phyloP scores from a whole-genome alignment of 2,797 vertebrate species.

The Poliocrania exsul region DNA sequence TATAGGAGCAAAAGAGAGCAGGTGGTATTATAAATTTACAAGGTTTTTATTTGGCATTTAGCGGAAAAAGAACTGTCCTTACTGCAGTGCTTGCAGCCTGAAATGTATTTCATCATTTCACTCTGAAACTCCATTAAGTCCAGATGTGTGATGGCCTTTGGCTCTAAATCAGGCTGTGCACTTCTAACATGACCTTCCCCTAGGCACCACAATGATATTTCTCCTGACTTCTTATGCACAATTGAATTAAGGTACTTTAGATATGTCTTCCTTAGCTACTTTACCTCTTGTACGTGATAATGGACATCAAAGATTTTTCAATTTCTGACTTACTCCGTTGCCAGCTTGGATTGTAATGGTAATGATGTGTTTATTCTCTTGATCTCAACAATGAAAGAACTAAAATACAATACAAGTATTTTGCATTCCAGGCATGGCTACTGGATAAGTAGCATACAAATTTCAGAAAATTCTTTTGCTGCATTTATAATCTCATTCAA shows the following conservation, averaged over 20 bases:
- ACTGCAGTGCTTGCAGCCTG: slow-evolving; percentile 68
- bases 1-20: neutral
- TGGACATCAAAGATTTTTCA: neutral
- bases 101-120: slow-evolving; percentile 64
- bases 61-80: slow-evolving; percentile 37
- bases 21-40: slow-evolving; percentile 2
- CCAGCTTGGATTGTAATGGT: neutral
- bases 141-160: slow-evolving; percentile 76
- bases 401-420: neutral
- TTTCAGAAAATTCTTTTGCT: neutral
- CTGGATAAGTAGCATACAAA: neutral
- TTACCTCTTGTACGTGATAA: neutral
- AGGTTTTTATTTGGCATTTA: slow-evolving; percentile 43
- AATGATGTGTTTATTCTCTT: slow-evolving; percentile 21
- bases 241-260: neutral
- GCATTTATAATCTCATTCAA: neutral
- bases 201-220: neutral
- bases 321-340: neutral
- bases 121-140: slow-evolving; percentile 61
- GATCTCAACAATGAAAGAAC: neutral
- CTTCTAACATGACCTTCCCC: slow-evolving; percentile 77
- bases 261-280: neutral
- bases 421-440: neutral
- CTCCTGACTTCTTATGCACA: neutral
- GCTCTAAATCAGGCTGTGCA: slow-evolving; percentile 72